Conservation (phyloP, 1,140 invertebrate species). For the Sminthurinus signatus region DNA sequence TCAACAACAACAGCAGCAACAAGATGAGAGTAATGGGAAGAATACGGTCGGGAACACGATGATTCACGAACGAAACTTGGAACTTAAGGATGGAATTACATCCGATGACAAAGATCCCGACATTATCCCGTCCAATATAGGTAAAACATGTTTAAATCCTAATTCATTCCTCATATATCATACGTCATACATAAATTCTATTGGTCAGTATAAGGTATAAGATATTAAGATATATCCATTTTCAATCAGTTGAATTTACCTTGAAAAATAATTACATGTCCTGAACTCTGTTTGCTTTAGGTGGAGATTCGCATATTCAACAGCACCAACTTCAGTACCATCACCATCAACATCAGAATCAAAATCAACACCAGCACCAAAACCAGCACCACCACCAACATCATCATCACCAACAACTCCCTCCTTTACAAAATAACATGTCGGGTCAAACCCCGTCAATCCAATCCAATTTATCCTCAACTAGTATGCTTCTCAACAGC, state of each 20-base stretch:
- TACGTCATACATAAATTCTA: no score
- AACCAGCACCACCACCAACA: not conserved
- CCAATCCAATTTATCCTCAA: slow-evolving; percentile 17
- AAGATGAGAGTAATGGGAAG: slow-evolving; percentile 29
- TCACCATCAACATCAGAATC: slow-evolving; percentile 2
- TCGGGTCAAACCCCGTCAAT: not conserved
- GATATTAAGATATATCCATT: no score
- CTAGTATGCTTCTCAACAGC: slow-evolving; percentile 21
- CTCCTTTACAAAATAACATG: not conserved
- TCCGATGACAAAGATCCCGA: slow-evolving; percentile 41
- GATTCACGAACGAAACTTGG: slow-evolving; percentile 22
- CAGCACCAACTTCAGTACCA: slow-evolving; percentile 13
- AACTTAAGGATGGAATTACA: slow-evolving; percentile 28
- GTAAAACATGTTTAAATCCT: no score
- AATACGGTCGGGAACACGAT: slow-evolving; percentile 20
- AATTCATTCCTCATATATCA: no score
- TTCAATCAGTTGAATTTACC: no score
- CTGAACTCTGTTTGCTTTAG: no score
- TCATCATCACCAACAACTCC: not conserved
- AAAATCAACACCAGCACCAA: not conserved
- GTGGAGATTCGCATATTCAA: slow-evolving; percentile 2
- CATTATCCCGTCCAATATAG: slow-evolving; percentile 40
- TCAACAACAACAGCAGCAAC: slow-evolving; percentile 9
- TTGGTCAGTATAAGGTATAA: no score
- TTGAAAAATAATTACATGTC: no score